Evolutionary conservation across 92 coral and sea anemone species (phyloP), one percentile per base, ranked within the genome.

Genomic region (Hydrozoanthus gracilis): DNA sequence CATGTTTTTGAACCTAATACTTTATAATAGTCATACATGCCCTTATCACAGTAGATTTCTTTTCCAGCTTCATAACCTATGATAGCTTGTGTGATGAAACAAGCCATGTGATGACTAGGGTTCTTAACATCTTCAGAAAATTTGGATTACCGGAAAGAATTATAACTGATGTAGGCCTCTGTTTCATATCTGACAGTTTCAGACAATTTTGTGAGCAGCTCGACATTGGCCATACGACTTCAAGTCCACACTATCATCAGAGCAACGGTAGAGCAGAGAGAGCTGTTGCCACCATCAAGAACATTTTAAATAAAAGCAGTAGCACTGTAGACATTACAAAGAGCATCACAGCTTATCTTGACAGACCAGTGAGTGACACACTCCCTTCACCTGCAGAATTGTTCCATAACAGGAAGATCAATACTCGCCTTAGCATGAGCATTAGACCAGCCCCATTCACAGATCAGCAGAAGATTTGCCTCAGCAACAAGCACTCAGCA

Each of bases 361-460:
- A 89, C 48, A 91, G 85, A 17, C 89, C 91, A 60, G 83, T 91
- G 56, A 88, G 91, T 27, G 39, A 27, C 39, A 27, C 39, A 27
- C 39, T 27, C 39, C 39, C 39, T 27, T 27, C 39, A 27, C 39
- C 39, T 27, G 39, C 39, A 27, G 39, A 27, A 27, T 27, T 27
- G 39, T 27, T 27, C 39, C 39, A 46, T 58, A 91, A 79, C 69
- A 88, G 91, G 65, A 87, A 75, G 55, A 91, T 79, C 51, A 91
- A 83, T 87, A 91, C 88, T 9, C 88, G 89, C 50, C 93, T 92
- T 35, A 87, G 95, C 89, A 90, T 90, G 93, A 56, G 56, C 83
- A 92, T 89, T 91, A 84, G 18, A n/a, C 93, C 90, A 72, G 89
- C 66, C 35, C 95, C 92, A 69, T 76, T 86, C 89, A 89, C 92